Base-by-base conservation (phyloP, 1,140 invertebrate species). In the Diorhabda elongata region DNA sequence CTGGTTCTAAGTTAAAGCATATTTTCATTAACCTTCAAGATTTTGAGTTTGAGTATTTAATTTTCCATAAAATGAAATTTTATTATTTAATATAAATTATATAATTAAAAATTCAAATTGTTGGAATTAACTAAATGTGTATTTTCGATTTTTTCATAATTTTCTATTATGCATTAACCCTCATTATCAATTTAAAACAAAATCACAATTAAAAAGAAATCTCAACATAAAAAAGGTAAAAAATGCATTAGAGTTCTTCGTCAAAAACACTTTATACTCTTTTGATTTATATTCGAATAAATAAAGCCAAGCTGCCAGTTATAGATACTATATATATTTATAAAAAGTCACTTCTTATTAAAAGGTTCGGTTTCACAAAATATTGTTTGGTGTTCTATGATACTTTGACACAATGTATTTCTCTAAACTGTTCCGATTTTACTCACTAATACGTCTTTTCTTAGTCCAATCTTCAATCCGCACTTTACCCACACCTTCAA, bases 261-360 rank as follows among this genome's bases (percentile, higher is more conserved):
- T 11, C 65, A 64, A 52, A 52, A 26, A 56, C 63, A 64, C 45
- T 26, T n/a, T 43, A 44, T 4, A 56, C 45, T 44, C 26, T 67
- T 67, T 67, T 67, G 58, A 67, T 67, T 67, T 45, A 3, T 67
- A n/a, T 3, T 59, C 43, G 44, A 67, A 65, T 65, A 65, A 65
- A 65, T 65, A 60, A 67, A 67, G 65, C 65, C 44, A 60, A 67
- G 65, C 65, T 67, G 65, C 65, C 65, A 67, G 52, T 42, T 41
- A 63, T 41, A 64, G 52, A 64, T 64, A 64, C 63, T 57, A 64
- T 56, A 64, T 47, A 7, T 64, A 11, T 44, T 42, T 63, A 41
- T 11, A 42, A 41, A 45, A 6, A 41, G 42, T 47, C 6, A 11
- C 56, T 58, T 66, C 11, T 8, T 26, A 26, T 8, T 57, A 42